Evolutionary conservation across 2,113 vertebrate species (phyloP).

Genomic region (Cisticola juncidis): DNA sequence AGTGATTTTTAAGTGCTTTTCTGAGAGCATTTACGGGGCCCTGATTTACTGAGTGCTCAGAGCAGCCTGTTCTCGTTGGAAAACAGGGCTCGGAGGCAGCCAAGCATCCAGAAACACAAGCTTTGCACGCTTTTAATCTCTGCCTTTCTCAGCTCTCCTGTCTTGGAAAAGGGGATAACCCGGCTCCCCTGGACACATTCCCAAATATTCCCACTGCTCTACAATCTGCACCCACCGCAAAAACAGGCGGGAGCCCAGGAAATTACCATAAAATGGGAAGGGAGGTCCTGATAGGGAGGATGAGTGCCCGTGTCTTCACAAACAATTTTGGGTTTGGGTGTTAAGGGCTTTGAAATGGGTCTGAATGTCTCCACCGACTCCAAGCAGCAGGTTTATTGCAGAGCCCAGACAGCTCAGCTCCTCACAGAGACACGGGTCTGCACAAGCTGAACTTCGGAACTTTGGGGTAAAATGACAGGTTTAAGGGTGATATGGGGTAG

Average conservation of each 20-base stretch:
- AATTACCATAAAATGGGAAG: background rate
- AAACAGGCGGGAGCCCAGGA: background rate
- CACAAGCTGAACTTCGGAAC: background rate
- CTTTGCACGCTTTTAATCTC: background rate
- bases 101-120: background rate
- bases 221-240: background rate
- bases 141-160: background rate
- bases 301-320: background rate
- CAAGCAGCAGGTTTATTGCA: background rate
- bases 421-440: no score
- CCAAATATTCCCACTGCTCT: background rate
- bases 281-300: background rate
- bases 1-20: background rate
- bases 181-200: fast-evolving
- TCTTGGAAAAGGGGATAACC: background rate
- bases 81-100: background rate
- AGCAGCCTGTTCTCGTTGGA: background rate
- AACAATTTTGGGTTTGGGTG: background rate
- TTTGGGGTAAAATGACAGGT: background rate
- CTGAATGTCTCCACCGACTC: fast-evolving
- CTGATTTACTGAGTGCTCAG: conserved; percentile 10
- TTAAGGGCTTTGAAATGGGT: background rate
- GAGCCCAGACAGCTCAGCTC: fast-evolving
- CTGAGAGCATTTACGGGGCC: background rate
- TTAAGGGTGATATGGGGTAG: background rate